A percentile compares a stretch with the other conserved stretches of the same genome.
phyloP scores from a whole-genome alignment of 1,140 invertebrate species.

The Macrocentrus cingulum region DNA sequence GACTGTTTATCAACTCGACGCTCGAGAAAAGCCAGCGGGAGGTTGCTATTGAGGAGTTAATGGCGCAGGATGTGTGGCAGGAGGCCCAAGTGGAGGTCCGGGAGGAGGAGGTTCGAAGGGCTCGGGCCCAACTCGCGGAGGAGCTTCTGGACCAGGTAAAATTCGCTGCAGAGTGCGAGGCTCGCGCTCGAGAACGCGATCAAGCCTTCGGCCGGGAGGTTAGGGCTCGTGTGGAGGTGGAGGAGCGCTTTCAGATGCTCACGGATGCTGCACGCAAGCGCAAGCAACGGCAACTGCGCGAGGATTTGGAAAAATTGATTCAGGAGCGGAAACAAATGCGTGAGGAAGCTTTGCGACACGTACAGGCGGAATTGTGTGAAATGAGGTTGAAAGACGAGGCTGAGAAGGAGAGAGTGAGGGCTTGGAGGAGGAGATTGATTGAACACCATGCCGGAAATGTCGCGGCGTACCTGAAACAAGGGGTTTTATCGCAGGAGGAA shows the following conservation, averaged over 20 bases:
- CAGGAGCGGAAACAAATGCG: slow-evolving; percentile 34
- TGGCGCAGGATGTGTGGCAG: slow-evolving; percentile 35
- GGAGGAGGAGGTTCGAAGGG: slow-evolving; percentile 21
- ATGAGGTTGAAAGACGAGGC: slow-evolving; percentile 80
- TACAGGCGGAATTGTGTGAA: slow-evolving; percentile 68
- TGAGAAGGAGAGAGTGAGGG: slow-evolving; percentile 19
- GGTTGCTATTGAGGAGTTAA: slow-evolving; percentile 36
- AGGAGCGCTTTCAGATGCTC: slow-evolving; percentile 36
- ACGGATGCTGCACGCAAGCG: slow-evolving; percentile 37
- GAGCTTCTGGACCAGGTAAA: slow-evolving; percentile 39
- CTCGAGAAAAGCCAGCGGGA: slow-evolving; percentile 28
- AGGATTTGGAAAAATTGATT: slow-evolving; percentile 41
- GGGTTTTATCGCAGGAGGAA: slow-evolving; percentile 35
- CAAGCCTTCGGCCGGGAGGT: slow-evolving; percentile 36
- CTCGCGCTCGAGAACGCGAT: slow-evolving; percentile 33
- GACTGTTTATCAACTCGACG: slow-evolving; percentile 30
- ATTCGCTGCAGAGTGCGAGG: slow-evolving; percentile 35
- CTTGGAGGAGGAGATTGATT: slow-evolving; percentile 38
- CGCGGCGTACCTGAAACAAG: slow-evolving; percentile 34
- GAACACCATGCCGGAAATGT: slow-evolving; percentile 36
- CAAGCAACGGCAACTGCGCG: slow-evolving; percentile 32
- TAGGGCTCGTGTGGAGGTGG: slow-evolving; percentile 36
- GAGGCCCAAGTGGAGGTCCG: slow-evolving; percentile 28
- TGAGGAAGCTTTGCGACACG: slow-evolving; percentile 29
- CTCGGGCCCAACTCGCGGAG: slow-evolving; percentile 29